Conservation (phyloP, 1,140 invertebrate species). For the Teleopsis dalmanni region DNA sequence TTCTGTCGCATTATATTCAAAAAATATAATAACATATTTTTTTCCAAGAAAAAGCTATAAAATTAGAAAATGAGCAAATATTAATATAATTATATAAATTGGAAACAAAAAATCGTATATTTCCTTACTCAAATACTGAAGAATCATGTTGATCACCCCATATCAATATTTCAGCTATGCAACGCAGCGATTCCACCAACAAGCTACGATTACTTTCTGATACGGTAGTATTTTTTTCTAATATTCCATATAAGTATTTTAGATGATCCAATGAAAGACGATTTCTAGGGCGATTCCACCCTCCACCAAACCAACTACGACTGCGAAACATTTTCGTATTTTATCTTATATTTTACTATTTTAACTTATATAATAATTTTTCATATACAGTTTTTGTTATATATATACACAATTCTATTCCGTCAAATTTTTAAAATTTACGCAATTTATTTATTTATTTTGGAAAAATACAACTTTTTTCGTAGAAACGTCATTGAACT, state of each 20-base stretch:
- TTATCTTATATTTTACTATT: not conserved
- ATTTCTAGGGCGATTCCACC: slow-evolving; percentile 87
- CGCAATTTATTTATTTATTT: no score
- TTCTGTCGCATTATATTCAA: slow-evolving; percentile 95
- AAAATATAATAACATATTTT: slow-evolving; percentile 99
- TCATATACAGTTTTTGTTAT: no score
- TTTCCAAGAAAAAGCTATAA: slow-evolving; percentile 95
- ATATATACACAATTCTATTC: no score
- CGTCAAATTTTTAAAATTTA: no score
- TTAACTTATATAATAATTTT: no score
- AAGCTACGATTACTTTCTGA: slow-evolving; percentile 90
- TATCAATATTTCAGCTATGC: slow-evolving; percentile 97
- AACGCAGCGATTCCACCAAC: slow-evolving; percentile 92
- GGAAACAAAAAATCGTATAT: not conserved
- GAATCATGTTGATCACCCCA: slow-evolving; percentile 99
- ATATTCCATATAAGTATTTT: slow-evolving; percentile 92
- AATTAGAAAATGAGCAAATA: slow-evolving; percentile 7
- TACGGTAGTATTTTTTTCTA: slow-evolving; percentile 94
- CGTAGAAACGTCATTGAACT: no score
- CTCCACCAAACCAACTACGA: slow-evolving; percentile 79
- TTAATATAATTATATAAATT: not conserved
- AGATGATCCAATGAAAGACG: slow-evolving; percentile 92
- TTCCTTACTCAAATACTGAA: slow-evolving; percentile 93
- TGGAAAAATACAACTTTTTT: no score
- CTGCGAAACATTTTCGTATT: slow-evolving; percentile 66